phyloP scores from a whole-genome alignment of 2,113 vertebrate genomes.

The Phylloscopus trochiloides region DNA sequence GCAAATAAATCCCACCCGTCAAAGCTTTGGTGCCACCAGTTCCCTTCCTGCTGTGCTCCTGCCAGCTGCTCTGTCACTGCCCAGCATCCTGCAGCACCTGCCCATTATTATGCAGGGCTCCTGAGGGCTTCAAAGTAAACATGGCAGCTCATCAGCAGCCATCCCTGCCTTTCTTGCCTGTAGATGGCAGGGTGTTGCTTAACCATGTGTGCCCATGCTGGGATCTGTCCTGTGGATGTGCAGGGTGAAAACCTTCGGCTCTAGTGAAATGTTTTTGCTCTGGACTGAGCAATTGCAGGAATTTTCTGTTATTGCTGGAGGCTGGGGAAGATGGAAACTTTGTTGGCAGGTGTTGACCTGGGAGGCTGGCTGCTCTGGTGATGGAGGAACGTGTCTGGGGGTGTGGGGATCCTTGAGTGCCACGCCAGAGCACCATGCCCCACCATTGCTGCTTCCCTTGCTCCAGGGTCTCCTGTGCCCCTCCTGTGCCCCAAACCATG shows the following conservation, averaged over 20 bases:
- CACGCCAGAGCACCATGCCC: not conserved
- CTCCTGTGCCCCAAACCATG: not conserved
- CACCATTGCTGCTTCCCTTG: not conserved
- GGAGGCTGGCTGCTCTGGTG: not conserved
- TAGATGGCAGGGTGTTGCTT: not conserved
- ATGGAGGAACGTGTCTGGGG: not conserved
- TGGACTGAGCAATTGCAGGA: not conserved
- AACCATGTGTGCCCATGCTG: accelerated
- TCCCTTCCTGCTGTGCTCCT: not conserved
- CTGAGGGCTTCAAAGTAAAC: not conserved
- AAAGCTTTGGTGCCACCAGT: not conserved
- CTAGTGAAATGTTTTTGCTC: not conserved
- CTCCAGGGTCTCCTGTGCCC: not conserved
- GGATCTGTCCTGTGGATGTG: not conserved
- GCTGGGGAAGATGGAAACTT: not conserved
- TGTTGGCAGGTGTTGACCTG: not conserved
- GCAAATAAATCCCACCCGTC: not conserved
- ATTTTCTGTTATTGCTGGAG: not conserved
- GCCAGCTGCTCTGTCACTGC: not conserved
- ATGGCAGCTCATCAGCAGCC: not conserved
- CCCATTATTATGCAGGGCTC: not conserved
- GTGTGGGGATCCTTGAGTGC: too few relatives aligned
- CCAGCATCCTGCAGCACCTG: not conserved
- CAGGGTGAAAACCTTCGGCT: not conserved
- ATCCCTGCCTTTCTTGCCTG: not conserved